Conservation (phyloP, 2,888 invertebrate species). For the Volucella bombylans region DNA sequence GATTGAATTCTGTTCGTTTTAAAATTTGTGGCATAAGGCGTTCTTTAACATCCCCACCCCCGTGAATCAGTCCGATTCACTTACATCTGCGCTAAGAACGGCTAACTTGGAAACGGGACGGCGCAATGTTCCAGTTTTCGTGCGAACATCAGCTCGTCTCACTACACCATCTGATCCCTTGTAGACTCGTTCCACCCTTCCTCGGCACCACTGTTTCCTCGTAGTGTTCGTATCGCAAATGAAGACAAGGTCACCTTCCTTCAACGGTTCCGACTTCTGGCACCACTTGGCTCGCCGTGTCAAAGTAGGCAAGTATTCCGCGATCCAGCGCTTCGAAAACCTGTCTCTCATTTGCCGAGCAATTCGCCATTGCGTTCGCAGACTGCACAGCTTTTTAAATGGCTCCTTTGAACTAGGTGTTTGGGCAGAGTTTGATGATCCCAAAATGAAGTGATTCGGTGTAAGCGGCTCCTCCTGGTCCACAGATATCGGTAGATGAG, state of each 20-base stretch:
- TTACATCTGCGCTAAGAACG: neutral
- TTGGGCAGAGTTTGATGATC: constrained; percentile 16
- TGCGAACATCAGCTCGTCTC: constrained; percentile 42
- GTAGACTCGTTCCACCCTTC: constrained; percentile 20
- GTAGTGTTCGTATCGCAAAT: constrained; percentile 56
- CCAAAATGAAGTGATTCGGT: constrained; percentile 11
- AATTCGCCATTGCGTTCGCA: constrained; percentile 37
- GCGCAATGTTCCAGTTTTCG: neutral
- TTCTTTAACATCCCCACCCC: neutral
- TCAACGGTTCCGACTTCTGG: constrained; percentile 36
- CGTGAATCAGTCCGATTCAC: constrained; percentile 2
- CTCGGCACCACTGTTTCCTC: constrained; percentile 54
- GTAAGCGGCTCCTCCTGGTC: constrained; percentile 26
- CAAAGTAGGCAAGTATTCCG: constrained; percentile 65
- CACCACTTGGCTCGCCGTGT: constrained; percentile 62
- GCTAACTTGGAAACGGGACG: neutral
- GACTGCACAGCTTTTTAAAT: neutral
- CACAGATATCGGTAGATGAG: constrained; percentile 5
- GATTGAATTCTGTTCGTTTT: too few species aligned
- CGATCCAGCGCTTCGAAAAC: constrained; percentile 61
- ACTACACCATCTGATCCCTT: constrained; percentile 40
- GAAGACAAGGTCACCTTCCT: constrained; percentile 54
- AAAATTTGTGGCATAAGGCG: too few species aligned
- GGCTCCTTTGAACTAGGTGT: constrained; percentile 7
- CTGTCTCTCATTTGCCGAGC: constrained; percentile 42